Conservation (phyloP, 2,888 invertebrate species). For the Stomorhina lunata region DNA sequence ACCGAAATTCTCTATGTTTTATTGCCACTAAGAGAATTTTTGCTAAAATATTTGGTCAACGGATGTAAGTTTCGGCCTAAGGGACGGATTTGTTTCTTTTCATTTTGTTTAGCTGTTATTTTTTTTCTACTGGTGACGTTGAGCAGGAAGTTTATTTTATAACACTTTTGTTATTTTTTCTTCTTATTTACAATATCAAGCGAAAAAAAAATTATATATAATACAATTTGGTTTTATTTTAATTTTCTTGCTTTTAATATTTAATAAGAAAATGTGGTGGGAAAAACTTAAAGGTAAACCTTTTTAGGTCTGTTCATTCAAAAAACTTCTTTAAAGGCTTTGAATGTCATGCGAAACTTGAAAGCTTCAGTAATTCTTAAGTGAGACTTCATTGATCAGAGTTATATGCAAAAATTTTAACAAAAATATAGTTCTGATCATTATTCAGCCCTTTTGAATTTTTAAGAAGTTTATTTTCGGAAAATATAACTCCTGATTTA, state of each 20-base stretch:
- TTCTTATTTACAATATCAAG: not conserved
- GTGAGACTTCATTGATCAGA: no score
- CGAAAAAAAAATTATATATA: no score
- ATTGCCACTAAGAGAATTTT: not conserved
- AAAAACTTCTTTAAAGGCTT: no score
- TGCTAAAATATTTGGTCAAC: slow-evolving; percentile 4
- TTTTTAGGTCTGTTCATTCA: no score
- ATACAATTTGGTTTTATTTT: not conserved
- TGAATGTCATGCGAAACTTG: no score
- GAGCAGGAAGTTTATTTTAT: slow-evolving; percentile 36
- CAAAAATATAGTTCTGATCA: no score
- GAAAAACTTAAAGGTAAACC: not conserved
- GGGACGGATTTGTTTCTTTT: slow-evolving; percentile 19
- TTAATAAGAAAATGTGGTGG: slow-evolving; percentile 24
- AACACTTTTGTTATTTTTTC: slow-evolving; percentile 30
- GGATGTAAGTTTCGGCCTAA: slow-evolving; percentile 37
- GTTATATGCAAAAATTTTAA: no score
- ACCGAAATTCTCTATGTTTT: not conserved
- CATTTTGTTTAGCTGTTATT: not conserved
- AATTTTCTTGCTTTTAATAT: slow-evolving; percentile 26
- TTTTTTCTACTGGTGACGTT: slow-evolving; percentile 14
- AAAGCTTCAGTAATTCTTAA: no score
- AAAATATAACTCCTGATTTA: no score
- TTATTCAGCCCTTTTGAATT: no score
- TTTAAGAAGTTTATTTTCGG: no score